Base-by-base conservation (phyloP, 2,113 vertebrate genomes). In the Myrmecophaga tridactyla region DNA sequence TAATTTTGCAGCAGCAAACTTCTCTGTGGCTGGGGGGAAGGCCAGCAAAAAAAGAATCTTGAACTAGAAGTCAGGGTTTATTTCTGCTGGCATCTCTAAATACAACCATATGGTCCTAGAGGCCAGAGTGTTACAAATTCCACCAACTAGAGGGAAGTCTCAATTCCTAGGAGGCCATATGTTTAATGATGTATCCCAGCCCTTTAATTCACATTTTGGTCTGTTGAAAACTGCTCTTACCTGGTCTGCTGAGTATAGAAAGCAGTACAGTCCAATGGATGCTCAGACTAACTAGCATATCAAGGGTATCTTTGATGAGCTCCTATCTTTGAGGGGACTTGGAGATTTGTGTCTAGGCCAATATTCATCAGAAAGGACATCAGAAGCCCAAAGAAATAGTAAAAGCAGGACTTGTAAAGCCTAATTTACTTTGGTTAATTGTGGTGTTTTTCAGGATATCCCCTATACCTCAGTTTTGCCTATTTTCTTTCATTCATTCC, bases 61-160 rank as follows among this genome's bases (percentile, higher is more conserved):
- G 17, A 23, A 82, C 56, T 69, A 90, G 78, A 96, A 89, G 63
- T 91, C 90, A 96, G 82, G 73, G 90, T 96, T 94, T 83, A 92
- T 96, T 96, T 94, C 96, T 92, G 34, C 70, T 96, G 95, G 96
- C 96, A 96, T 56, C 75, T 94, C 86, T 92, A 92, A 96, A 95
- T 89, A 90, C 73, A 95, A 86, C 92, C 96, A 97, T 95, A 95
- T 96, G 95, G 92, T 97, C 65, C 67, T 83, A 93, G 94, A 94
- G 96, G 94, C 96, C 96, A 96, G 88, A 48, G 62, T 84, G 65
- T 94, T 93, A 93, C 92, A 93, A 96, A 96, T 94, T 89, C 90
- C 70, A 96, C 96, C 95, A 94, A 96, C 92, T 72, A 92, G 53
- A 86, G 70, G 90, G 95, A 96, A 96, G 90, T 86, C 90, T 94